Conservation (phyloP, 2,888 invertebrate genomes). For the Neoaliturus tenellus region DNA sequence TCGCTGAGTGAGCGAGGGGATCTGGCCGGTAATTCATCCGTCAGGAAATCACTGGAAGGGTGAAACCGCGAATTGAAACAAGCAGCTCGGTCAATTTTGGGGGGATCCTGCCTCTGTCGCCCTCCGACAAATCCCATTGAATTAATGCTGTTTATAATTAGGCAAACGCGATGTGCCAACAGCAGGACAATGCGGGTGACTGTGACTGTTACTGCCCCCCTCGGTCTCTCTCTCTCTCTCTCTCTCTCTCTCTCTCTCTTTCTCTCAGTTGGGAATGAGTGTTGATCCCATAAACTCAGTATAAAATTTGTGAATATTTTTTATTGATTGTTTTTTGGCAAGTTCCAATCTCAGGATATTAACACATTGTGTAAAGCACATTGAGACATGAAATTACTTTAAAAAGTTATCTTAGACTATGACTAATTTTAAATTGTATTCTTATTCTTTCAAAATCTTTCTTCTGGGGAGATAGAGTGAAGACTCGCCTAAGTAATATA, state of each 20-base stretch:
- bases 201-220: not conserved
- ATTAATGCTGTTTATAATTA: constrained; percentile 49
- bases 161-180: constrained; percentile 34
- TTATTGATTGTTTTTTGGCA: too few relatives aligned
- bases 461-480: too few relatives aligned
- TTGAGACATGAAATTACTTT: too few relatives aligned
- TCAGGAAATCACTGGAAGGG: constrained; percentile 42
- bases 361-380: too few relatives aligned
- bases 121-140: constrained; percentile 44
- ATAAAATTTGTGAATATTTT: too few relatives aligned
- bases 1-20: too few relatives aligned
- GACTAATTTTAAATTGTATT: not conserved
- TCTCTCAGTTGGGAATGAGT: too few relatives aligned
- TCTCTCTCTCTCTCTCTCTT: too few relatives aligned
- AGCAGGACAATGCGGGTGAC: not conserved
- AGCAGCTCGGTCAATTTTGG: not conserved
- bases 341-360: too few relatives aligned
- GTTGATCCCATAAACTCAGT: too few relatives aligned
- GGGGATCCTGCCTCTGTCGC: constrained; percentile 1
- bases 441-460: too few relatives aligned
- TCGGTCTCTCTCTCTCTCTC: not conserved
- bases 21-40: constrained; percentile 21
- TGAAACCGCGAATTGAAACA: constrained; percentile 42
- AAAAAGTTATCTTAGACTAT: not conserved
- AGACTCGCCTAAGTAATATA: too few relatives aligned